Base-by-base conservation (phyloP, 2,113 vertebrate species). In the Phalacrocorax carbo region DNA sequence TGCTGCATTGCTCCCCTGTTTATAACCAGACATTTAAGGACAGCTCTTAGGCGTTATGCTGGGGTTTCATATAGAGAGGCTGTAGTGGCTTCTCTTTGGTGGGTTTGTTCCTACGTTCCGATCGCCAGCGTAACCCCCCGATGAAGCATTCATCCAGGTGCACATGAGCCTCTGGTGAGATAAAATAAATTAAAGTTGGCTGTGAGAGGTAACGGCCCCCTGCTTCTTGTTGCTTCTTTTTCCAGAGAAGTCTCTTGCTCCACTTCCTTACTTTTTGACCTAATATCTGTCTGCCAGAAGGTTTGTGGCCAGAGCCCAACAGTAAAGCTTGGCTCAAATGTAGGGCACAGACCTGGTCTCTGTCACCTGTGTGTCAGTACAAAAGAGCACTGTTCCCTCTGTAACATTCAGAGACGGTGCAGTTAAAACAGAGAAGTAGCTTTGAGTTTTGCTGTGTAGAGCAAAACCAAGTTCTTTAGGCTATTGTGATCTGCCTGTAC, bases 41-140 rank as follows among this genome's bases (percentile, higher is more conserved):
- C 49, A 86, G 26, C 23, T 82, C 38, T 38, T 36, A 1, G 0
- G 0, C 26, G 3, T 21, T 29, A 5, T 0, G 1, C 34, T 68
- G 69, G 22, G 58, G 46, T 61, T 61, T 26, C 30, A 8, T 26
- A 23, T 9, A 32, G 51, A 66, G 36, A 15, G 15, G 8, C 38
- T 86, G 49, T 27, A 49, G 34, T 25, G 3, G 11, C 16, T 54
- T 83, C n/a, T 44, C 22, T 52, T 26, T 57, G 26, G 30, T 26
- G 27, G n/a, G 15, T 57, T 86, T 38, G 11, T 65, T 81, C 19
- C 64, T 44, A 23, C 12, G 2, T 72, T 84, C 34, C 48, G 42
- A 7, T 62, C 20, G 44, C n/a, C 57, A 8, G 15, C 5, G 13
- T 54, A 72, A 22, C 32, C 3, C 3, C 17, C 14, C 11, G 42